Conservation (phyloP, 2,888 invertebrate species). For the Leucozona laternaria region DNA sequence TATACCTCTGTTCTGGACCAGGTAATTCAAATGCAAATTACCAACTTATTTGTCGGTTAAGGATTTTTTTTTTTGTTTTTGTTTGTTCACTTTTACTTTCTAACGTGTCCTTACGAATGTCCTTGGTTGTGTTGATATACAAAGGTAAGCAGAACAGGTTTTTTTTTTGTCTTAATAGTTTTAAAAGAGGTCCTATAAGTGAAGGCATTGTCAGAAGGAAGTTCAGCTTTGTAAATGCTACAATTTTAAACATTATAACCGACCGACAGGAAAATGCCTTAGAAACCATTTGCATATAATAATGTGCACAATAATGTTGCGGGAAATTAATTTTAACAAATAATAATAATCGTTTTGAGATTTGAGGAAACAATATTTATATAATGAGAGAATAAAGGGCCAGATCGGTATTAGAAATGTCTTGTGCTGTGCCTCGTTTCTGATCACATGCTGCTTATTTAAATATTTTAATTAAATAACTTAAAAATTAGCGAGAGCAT, state of each 20-base stretch:
- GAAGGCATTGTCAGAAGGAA: conserved; percentile 37
- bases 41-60: conserved; percentile 59
- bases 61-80: conserved; percentile 26
- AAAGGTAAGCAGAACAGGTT: conserved; percentile 61
- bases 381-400: conserved; percentile 7
- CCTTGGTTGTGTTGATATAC: conserved; percentile 23
- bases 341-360: conserved; percentile 63
- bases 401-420: conserved; percentile 20
- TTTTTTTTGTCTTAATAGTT: neutral
- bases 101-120: conserved; percentile 13
- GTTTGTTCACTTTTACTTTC: conserved; percentile 26
- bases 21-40: conserved; percentile 74
- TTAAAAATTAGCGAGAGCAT: neutral
- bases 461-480: conserved; percentile 50
- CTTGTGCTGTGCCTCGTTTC: conserved; percentile 53
- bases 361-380: conserved; percentile 41
- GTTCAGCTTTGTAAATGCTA: conserved; percentile 32
- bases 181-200: conserved; percentile 17
- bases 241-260: conserved; percentile 48
- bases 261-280: conserved; percentile 24
- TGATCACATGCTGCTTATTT: conserved; percentile 51
- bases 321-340: conserved; percentile 66
- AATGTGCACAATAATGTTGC: conserved; percentile 22
- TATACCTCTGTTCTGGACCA: conserved; percentile 51
- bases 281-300: neutral